These are phyloP conservation scores for Bolinopsis microptera DNA, from an alignment of 37 sponge, comb jelly and placozoan species.

Conservation along the genomic window DNA sequence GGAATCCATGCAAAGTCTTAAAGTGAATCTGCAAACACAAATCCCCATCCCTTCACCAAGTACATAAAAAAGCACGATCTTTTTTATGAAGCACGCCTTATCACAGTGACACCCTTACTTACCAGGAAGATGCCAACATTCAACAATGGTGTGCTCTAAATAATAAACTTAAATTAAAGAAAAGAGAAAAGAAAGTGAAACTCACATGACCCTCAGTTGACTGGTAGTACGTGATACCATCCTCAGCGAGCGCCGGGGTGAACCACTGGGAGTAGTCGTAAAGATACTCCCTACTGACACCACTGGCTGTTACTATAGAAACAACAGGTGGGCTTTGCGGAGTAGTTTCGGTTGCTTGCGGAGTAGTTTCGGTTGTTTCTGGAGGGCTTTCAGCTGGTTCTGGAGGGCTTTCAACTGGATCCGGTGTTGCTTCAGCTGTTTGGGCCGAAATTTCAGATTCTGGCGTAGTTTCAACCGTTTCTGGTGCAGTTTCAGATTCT, in stretches of 20 bases:
- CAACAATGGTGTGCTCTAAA: too few species aligned
- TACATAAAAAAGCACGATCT: too few species aligned
- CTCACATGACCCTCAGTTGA: slow-evolving; percentile 60
- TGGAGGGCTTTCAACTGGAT: not conserved
- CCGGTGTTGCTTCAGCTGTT: not conserved
- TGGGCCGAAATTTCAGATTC: not conserved
- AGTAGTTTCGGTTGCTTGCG: not conserved
- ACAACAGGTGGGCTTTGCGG: not conserved
- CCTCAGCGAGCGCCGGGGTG: not conserved
- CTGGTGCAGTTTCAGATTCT: too few species aligned
- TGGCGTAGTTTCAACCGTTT: not conserved
- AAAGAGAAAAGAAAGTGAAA: too few species aligned
- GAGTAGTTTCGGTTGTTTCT: not conserved
- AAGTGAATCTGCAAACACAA: too few species aligned
- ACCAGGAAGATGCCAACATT: too few species aligned
- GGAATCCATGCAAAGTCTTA: too few species aligned
- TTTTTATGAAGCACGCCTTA: too few species aligned
- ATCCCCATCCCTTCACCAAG: too few species aligned
- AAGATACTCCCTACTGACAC: not conserved
- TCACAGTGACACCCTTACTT: too few species aligned
- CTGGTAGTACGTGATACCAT: slow-evolving; percentile 51
- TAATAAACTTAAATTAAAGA: too few species aligned
- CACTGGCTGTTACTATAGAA: not conserved
- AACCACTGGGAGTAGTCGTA: slow-evolving; percentile 60
- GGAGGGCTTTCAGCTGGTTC: not conserved